phyloP scores from a whole-genome alignment of 2,797 vertebrate species.

The Megaceryle alcyon region DNA sequence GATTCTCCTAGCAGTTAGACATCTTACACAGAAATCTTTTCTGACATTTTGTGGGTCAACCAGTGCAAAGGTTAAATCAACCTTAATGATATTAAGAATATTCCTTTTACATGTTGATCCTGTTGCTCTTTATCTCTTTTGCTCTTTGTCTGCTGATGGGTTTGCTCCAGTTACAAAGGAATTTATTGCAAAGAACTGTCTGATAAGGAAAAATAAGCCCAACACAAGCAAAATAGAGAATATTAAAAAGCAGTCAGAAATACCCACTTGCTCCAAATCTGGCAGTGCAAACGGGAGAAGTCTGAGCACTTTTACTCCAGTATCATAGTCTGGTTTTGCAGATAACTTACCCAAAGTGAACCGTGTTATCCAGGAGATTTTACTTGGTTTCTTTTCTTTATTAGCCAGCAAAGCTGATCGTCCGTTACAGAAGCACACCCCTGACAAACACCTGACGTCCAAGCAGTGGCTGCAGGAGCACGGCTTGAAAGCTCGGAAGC shows the following conservation, averaged over 20 bases:
- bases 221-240: not conserved
- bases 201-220: not conserved
- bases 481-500: constrained; percentile 81
- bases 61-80: not conserved
- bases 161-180: not conserved
- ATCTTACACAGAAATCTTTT: not conserved
- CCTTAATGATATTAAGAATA: not conserved
- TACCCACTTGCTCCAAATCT: not conserved
- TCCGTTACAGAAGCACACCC: not conserved
- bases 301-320: not conserved
- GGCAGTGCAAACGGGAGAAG: not conserved
- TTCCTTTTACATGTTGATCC: not conserved
- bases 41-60: not conserved
- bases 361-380: not conserved
- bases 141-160: not conserved
- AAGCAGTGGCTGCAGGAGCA: constrained; percentile 80
- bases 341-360: not conserved
- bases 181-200: not conserved
- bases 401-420: not conserved
- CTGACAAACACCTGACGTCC: constrained; percentile 75
- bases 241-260: not conserved
- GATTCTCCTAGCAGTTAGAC: not conserved
- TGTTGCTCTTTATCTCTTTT: not conserved
- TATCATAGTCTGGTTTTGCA: not conserved
- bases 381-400: not conserved